These are phyloP conservation scores for Bovichtus diacanthus DNA, from an alignment of 2,797 vertebrate species.

Conservation along the genomic window DNA sequence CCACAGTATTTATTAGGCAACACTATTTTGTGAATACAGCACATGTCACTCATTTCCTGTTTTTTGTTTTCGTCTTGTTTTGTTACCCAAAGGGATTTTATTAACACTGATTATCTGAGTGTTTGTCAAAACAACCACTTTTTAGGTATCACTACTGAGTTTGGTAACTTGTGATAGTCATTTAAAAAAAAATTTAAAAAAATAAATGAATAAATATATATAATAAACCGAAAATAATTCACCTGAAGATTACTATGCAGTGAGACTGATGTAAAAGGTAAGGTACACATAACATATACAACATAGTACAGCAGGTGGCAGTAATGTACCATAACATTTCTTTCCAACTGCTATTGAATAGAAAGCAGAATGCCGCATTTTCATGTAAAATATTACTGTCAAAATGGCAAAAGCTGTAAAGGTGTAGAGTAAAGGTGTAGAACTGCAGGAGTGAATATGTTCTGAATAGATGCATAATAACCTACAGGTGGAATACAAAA, in stretches of 20 bases:
- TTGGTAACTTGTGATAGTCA: not conserved
- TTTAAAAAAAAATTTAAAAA: no score
- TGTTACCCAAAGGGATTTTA: no score
- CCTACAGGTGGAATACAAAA: not conserved
- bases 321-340: not conserved
- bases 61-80: not conserved
- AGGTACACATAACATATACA: not conserved
- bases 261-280: not conserved
- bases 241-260: not conserved
- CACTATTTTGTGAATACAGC: not conserved
- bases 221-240: no score
- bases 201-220: no score
- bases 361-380: not conserved
- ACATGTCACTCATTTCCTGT: not conserved
- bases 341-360: not conserved
- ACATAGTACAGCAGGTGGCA: conserved; percentile 57
- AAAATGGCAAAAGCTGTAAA: not conserved
- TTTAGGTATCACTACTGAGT: not conserved
- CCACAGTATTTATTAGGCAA: not conserved
- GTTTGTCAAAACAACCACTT: not conserved
- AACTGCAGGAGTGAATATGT: not conserved
- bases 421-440: not conserved
- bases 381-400: not conserved
- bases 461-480: not conserved
- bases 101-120: not conserved